phyloP scores from a whole-genome alignment of 2,888 invertebrate genomes.

The Ferrisia virgata region DNA sequence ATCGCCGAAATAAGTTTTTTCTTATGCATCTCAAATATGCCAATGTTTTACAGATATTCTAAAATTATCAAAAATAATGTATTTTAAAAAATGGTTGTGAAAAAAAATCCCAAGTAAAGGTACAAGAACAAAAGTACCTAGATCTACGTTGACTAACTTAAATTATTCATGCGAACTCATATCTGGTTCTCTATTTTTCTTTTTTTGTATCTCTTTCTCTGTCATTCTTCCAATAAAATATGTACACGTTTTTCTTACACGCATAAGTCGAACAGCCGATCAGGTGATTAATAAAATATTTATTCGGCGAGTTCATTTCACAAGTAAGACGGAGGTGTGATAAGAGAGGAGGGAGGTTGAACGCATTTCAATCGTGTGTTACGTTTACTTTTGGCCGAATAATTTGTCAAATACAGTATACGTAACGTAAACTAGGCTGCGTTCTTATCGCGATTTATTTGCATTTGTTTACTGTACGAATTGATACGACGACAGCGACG shows the following conservation, averaged over 20 bases:
- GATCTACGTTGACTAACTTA: too few relatives aligned
- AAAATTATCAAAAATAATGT: too few relatives aligned
- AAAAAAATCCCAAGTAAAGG: too few relatives aligned
- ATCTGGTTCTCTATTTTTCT: too few relatives aligned
- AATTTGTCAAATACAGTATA: neutral
- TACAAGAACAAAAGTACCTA: too few relatives aligned
- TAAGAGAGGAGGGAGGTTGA: neutral
- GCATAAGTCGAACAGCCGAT: neutral
- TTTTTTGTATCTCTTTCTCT: too few relatives aligned
- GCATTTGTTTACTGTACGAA: neutral
- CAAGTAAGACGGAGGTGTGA: neutral
- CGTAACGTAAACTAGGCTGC: neutral
- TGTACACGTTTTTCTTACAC: neutral
- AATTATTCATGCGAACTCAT: too few relatives aligned
- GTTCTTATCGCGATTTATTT: neutral
- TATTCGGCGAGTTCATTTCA: neutral
- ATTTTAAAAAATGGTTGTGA: too few relatives aligned
- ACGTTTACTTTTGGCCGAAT: neutral
- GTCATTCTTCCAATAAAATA: too few relatives aligned
- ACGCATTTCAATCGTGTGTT: neutral
- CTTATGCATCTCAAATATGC: too few relatives aligned
- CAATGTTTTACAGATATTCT: too few relatives aligned
- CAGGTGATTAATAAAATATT: neutral
- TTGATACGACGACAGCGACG: neutral
- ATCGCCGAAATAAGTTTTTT: too few relatives aligned